These are phyloP conservation scores for Cliona cf. orientalis DNA, from an alignment of 37 sponge, comb jelly and placozoan species.

Conservation along the genomic window DNA sequence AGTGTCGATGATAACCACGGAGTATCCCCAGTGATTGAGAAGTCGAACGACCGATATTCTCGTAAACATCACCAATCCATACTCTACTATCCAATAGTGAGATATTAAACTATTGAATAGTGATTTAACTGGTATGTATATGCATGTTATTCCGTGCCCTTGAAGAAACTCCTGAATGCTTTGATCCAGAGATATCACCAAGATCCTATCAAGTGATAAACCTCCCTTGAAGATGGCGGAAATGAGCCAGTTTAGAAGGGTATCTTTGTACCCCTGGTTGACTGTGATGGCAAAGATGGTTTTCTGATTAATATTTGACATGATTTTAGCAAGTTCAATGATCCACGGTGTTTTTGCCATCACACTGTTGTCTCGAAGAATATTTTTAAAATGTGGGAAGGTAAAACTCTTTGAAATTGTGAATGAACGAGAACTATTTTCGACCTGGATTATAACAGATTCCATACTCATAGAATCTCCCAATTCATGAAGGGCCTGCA, in stretches of 20 bases:
- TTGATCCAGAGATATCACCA: conserved; percentile 45
- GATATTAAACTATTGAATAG: background rate
- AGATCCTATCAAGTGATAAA: background rate
- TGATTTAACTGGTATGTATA: background rate
- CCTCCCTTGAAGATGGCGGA: background rate
- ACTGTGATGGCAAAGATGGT: no score
- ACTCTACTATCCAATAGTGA: no score
- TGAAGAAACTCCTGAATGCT: background rate
- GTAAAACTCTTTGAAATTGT: no score
- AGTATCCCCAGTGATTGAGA: conserved; percentile 1
- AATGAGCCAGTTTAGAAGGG: conserved; percentile 45
- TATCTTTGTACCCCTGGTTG: conserved; percentile 29
- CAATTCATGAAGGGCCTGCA: no score
- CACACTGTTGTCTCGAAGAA: no score
- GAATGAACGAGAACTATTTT: no score
- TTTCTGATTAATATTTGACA: no score
- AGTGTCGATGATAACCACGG: conserved; percentile 21
- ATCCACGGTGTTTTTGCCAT: no score
- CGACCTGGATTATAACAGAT: no score
- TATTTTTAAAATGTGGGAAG: no score
- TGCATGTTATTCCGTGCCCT: background rate
- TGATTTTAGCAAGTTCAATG: no score
- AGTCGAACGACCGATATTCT: conserved; percentile 19
- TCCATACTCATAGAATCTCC: no score
- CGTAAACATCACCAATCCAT: conserved; percentile 10